Evolutionary conservation across 2,888 invertebrate species (phyloP).

Genomic region (Seira musarum): DNA sequence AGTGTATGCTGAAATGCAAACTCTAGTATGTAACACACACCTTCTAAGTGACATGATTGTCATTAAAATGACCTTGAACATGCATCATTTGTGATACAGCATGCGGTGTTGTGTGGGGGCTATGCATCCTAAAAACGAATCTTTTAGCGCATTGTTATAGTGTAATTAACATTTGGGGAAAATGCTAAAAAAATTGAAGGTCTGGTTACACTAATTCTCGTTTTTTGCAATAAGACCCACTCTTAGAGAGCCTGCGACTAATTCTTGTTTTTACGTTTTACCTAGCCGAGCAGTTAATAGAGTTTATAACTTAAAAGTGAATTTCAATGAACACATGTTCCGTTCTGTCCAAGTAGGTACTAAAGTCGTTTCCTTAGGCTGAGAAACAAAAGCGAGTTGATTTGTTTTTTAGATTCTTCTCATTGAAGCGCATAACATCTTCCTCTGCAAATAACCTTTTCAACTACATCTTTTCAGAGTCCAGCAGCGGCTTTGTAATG

Average conservation of each 20-base stretch:
- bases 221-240: too few relatives aligned
- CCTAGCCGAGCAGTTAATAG: too few relatives aligned
- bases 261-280: too few relatives aligned
- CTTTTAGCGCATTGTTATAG: conserved; percentile 7
- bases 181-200: background rate
- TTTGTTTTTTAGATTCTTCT: background rate
- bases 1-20: too few relatives aligned
- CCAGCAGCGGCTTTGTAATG: background rate
- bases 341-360: background rate
- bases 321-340: background rate
- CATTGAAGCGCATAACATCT: background rate
- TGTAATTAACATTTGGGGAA: background rate
- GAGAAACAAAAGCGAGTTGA: background rate
- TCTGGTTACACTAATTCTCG: background rate
- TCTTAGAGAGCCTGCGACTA: too few relatives aligned
- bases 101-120: too few relatives aligned
- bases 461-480: background rate
- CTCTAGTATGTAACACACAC: conserved; percentile 11
- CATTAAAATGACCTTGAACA: conserved; percentile 45
- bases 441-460: background rate
- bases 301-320: too few relatives aligned
- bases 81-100: conserved; percentile 19
- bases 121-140: background rate
- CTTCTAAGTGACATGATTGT: conserved; percentile 10
- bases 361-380: background rate